Evolutionary conservation across 2,797 vertebrate species (phyloP).

Genomic region (Cossypha polioptera): DNA sequence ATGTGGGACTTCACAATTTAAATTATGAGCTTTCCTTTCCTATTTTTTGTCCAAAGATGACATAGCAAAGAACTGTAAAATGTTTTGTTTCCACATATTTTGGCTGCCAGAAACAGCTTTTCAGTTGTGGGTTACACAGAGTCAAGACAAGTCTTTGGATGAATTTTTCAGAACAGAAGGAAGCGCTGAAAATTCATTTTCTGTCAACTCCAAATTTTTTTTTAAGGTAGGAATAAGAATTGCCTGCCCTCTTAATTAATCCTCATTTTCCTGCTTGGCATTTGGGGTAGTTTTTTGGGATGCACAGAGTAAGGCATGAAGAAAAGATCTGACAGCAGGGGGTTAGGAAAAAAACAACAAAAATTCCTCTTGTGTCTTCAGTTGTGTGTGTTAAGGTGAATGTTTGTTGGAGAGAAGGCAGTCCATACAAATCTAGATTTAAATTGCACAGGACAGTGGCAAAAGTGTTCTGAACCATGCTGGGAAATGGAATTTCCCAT

Average conservation of each 20-base stretch:
- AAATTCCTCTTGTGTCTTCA: not conserved
- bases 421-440: not conserved
- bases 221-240: not conserved
- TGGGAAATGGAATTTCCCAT: not conserved
- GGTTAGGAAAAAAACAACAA: not conserved
- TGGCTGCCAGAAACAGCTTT: not conserved
- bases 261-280: not conserved
- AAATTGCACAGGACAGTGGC: not conserved
- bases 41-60: not conserved
- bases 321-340: not conserved
- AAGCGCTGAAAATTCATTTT: not conserved
- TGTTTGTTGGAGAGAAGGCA: not conserved
- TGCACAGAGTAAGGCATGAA: not conserved
- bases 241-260: not conserved
- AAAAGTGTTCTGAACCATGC: not conserved
- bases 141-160: not conserved
- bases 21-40: not conserved
- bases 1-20: not conserved
- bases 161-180: not conserved
- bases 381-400: not conserved
- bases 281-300: not conserved
- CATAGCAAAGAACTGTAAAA: not conserved
- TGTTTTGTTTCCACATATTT: not conserved
- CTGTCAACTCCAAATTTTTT: not conserved
- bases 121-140: not conserved